phyloP scores from a whole-genome alignment of 2,888 invertebrate species.

The Diaphora mendica region DNA sequence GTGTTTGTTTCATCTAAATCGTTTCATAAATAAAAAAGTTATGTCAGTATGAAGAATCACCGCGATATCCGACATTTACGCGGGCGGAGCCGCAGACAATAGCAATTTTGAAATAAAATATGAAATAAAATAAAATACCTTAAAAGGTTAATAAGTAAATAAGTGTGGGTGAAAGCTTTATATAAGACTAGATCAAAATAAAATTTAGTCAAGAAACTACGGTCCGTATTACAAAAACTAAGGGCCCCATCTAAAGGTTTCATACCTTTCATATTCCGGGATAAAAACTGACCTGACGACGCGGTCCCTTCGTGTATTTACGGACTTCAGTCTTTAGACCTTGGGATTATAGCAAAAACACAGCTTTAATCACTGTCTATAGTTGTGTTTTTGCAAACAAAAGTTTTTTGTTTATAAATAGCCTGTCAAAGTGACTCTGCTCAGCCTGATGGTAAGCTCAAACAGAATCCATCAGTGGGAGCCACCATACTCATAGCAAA shows the following conservation, averaged over 20 bases:
- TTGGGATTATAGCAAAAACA: not conserved
- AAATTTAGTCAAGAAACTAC: not conserved
- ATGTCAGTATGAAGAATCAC: too few species aligned
- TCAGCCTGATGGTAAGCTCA: too few species aligned
- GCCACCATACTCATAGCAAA: too few species aligned
- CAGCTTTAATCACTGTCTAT: not conserved
- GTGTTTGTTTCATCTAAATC: too few species aligned
- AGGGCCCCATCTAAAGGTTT: not conserved
- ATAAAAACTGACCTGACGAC: not conserved
- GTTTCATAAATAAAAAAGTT: too few species aligned
- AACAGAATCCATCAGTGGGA: too few species aligned
- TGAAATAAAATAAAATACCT: not conserved
- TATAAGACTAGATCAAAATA: not conserved
- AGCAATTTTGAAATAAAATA: not conserved
- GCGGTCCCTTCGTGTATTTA: not conserved
- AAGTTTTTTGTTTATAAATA: not conserved
- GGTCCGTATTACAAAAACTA: not conserved
- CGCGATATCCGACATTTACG: too few species aligned
- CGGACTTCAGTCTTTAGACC: not conserved
- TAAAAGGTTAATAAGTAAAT: not conserved
- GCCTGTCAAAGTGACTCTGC: too few species aligned
- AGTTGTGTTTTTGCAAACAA: not conserved
- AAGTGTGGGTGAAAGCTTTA: not conserved
- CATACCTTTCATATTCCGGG: not conserved
- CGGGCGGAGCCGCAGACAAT: too few species aligned